These are phyloP conservation scores for Sebastes cheni DNA, from an alignment of 2,797 vertebrate species.

Conservation along the genomic window DNA sequence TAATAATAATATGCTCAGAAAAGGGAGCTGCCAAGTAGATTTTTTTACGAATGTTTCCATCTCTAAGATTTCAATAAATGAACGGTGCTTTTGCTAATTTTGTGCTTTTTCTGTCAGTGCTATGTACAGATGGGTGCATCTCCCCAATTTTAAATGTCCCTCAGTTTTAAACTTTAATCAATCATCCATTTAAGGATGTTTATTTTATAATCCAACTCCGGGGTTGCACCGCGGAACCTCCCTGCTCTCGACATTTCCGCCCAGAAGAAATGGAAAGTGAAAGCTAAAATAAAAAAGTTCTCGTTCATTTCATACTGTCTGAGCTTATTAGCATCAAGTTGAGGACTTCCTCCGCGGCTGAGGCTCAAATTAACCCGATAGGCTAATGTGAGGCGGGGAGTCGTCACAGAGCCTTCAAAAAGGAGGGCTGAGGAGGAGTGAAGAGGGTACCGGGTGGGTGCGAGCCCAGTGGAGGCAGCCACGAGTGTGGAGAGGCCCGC, in stretches of 20 bases:
- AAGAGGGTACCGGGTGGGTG: constrained; percentile 45
- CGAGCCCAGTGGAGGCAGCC: constrained; percentile 45
- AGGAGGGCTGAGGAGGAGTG: constrained; percentile 22
- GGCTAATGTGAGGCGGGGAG: constrained; percentile 38
- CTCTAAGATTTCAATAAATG: neutral
- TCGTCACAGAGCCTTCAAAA: constrained; percentile 15
- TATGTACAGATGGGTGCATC: neutral
- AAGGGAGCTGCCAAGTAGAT: neutral
- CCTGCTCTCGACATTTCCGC: neutral
- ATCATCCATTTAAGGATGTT: constrained; percentile 21
- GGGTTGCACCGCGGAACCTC: neutral
- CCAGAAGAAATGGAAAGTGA: constrained; percentile 23
- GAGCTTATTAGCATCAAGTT: constrained; percentile 50
- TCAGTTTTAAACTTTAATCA: constrained; percentile 18
- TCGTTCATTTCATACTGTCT: constrained; percentile 43
- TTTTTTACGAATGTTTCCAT: neutral
- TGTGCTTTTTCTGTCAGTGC: neutral
- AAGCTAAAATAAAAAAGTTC: constrained; percentile 42
- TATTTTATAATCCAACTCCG: neutral
- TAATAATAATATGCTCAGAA: neutral
- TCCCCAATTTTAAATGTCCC: constrained; percentile 10
- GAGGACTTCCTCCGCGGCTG: constrained; percentile 27
- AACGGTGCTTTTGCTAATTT: neutral
- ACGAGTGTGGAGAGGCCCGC: constrained; percentile 32
- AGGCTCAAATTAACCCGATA: constrained; percentile 38